phyloP scores from a whole-genome alignment of 2,797 vertebrate genomes.

The Rhincodon typus region DNA sequence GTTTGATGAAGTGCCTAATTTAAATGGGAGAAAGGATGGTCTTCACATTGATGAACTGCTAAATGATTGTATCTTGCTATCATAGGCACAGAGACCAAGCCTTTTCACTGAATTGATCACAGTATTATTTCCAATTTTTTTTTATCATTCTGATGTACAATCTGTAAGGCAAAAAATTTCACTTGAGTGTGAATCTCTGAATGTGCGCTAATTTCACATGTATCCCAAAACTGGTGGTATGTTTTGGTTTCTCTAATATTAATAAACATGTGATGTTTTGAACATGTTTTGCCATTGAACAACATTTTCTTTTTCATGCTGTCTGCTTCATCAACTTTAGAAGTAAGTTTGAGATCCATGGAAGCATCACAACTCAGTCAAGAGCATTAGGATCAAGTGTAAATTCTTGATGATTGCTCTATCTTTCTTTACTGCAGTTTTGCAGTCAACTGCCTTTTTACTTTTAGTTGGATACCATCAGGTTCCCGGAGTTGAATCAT shows the following conservation, averaged over 20 bases:
- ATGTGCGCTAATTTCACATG: background rate
- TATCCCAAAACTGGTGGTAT: background rate
- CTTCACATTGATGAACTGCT: slow-evolving; percentile 45
- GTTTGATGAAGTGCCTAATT: slow-evolving; percentile 43
- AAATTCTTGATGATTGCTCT: no score
- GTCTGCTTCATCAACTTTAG: no score
- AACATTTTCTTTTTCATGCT: no score
- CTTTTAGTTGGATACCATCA: no score
- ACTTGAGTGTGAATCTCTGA: background rate
- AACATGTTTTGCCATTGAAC: no score
- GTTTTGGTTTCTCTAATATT: background rate
- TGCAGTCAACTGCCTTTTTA: no score
- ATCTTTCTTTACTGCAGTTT: no score
- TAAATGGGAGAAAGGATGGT: slow-evolving; percentile 45
- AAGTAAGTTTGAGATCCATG: no score
- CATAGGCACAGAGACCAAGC: slow-evolving; percentile 43
- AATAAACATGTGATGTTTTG: background rate
- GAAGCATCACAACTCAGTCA: no score
- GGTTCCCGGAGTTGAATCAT: no score
- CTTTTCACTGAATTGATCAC: slow-evolving; percentile 46
- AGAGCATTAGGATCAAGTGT: no score
- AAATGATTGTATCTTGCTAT: slow-evolving; percentile 48
- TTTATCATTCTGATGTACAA: background rate
- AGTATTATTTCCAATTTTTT: background rate
- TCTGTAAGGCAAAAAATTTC: background rate